Base-by-base conservation (phyloP, 2,113 vertebrate genomes). In the Nyctibius bracteatus region DNA sequence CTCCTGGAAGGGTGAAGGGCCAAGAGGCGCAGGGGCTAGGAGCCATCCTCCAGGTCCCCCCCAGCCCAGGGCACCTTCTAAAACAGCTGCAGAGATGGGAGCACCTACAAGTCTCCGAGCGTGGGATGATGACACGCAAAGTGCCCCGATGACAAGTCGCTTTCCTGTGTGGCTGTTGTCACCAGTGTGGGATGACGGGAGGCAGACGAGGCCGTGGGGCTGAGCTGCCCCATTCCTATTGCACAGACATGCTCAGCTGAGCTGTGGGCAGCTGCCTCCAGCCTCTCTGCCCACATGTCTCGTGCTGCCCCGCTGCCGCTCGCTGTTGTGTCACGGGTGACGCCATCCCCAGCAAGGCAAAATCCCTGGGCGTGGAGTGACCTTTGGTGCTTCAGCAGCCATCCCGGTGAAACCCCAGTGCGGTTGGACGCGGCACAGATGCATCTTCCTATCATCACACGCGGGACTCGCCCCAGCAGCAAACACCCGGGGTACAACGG, bases 381-480 rank as follows among this genome's bases (percentile, higher is more conserved):
- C 6, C 62, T 67, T 44, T 30, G 47, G 30, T 24, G 57, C 71
- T 58, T 9, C 7, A 19, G 31, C 9, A 71, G 31, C 17, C 28
- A 28, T 9, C 12, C n/a, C 31, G 31, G 68, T 10, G 23, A 25
- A 19, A 59, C 27, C 78, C 68, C 77, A 28, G 52, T 0, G 0
- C 0, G 2, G 23, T 24, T 21, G 39, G 31, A 73, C 1, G 0
- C 2, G 2, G 19, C n/a, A 10, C 24, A 49, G n/a, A 28, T 5
- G 12, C 30, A 23, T 22, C 74, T 59, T 37, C 23, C 43, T 71
- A 5, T 23, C 35, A 10, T 23, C 35, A 10, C 14, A 11, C 0
- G 0, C 0, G 0, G 66, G 72, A 62, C n/a, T 33, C 14, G 1
- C 44, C 43, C 72, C 3, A 1, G 66, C 81, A 59, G 52, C 54